phyloP scores from a whole-genome alignment of 1,140 invertebrate species.

The Augochlora pura region DNA sequence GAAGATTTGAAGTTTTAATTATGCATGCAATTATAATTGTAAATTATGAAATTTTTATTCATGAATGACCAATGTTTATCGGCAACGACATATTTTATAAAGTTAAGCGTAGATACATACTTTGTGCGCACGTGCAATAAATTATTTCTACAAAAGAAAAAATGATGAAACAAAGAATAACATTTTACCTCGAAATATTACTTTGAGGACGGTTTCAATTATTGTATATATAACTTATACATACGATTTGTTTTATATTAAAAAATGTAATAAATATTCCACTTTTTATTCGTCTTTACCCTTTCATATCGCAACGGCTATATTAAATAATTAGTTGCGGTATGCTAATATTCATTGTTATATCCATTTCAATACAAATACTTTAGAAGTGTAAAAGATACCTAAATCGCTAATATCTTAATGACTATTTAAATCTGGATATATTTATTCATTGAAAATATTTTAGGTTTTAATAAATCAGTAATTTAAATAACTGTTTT shows the following conservation, averaged over 20 bases:
- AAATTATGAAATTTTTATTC: conserved; percentile 47
- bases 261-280: conserved; percentile 66
- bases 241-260: conserved; percentile 74
- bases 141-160: conserved; percentile 41
- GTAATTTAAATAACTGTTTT: not conserved
- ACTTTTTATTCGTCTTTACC: conserved; percentile 58
- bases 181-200: conserved; percentile 54
- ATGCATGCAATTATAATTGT: conserved; percentile 54
- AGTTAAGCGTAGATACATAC: conserved; percentile 46
- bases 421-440: not conserved
- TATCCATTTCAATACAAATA: no score
- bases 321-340: not conserved
- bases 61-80: conserved; percentile 27
- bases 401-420: no score
- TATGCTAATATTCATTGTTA: not conserved
- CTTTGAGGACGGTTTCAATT: conserved; percentile 71
- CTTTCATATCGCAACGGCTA: conserved; percentile 38
- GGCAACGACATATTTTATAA: conserved; percentile 51
- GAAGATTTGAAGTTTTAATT: conserved; percentile 44
- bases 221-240: conserved; percentile 71
- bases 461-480: not conserved
- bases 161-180: conserved; percentile 20
- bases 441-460: conserved; percentile 29
- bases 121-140: conserved; percentile 63
- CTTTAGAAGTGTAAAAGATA: no score